phyloP scores from a whole-genome alignment of 2,888 invertebrate genomes.

The Torymus aiolomorphi region DNA sequence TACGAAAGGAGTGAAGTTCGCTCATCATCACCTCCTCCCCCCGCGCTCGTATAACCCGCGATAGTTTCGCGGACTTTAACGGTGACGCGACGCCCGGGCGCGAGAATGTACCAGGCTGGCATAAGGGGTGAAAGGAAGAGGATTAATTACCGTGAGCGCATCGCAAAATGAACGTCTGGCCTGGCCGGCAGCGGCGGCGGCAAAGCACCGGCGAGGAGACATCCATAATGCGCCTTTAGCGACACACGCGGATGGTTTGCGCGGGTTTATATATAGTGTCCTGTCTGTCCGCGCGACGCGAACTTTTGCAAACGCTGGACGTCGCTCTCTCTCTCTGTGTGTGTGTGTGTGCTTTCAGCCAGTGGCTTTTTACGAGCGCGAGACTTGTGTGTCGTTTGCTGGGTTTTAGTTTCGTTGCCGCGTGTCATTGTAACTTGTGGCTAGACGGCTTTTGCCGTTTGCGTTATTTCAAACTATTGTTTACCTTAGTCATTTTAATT shows the following conservation, averaged over 20 bases:
- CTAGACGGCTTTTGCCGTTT: too few species aligned
- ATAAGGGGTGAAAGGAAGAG: slow-evolving; percentile 1
- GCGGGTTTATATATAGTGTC: too few species aligned
- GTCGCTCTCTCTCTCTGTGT: background rate
- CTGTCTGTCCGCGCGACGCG: too few species aligned
- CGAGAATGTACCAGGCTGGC: background rate
- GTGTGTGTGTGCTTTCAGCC: background rate
- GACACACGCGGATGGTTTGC: background rate
- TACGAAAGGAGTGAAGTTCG: slow-evolving; percentile 23
- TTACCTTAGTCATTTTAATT: too few species aligned
- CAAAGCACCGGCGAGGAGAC: background rate
- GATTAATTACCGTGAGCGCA: slow-evolving; percentile 31
- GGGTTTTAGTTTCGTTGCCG: too few species aligned
- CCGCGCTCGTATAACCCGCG: slow-evolving; percentile 22
- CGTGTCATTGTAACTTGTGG: too few species aligned
- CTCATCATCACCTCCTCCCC: slow-evolving; percentile 13
- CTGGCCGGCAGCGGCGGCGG: background rate
- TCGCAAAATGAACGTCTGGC: slow-evolving; percentile 22
- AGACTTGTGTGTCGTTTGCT: too few species aligned
- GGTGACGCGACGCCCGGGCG: background rate
- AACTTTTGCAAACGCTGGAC: background rate
- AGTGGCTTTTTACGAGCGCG: too few species aligned
- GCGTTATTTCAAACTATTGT: too few species aligned
- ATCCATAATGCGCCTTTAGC: slow-evolving; percentile 9
- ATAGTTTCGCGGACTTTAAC: slow-evolving; percentile 41